Evolutionary conservation across 2,888 invertebrate species (phyloP).

Genomic region (Lithophane semibrunnea): DNA sequence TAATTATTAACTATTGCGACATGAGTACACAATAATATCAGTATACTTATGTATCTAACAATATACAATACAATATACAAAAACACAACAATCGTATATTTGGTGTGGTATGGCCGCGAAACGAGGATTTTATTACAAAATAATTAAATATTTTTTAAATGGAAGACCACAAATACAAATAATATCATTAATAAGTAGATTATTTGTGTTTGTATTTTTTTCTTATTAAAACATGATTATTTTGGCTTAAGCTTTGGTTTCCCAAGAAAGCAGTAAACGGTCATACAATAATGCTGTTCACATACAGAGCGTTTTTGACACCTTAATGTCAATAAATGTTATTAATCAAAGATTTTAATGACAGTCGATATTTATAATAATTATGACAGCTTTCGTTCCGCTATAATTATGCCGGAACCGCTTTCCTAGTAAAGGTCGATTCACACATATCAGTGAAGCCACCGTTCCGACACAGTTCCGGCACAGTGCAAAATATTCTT

Average conservation of each 20-base stretch:
- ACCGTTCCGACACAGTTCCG: no score
- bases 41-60: slow-evolving; percentile 60
- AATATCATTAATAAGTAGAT: background rate
- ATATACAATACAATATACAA: slow-evolving; percentile 71
- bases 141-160: background rate
- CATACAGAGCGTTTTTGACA: background rate
- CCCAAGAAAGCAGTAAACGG: background rate
- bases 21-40: slow-evolving; percentile 66
- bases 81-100: slow-evolving; percentile 73
- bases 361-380: background rate
- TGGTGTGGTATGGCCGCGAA: slow-evolving; percentile 76
- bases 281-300: background rate
- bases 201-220: slow-evolving; percentile 9
- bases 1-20: slow-evolving; percentile 64
- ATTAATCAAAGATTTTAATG: background rate
- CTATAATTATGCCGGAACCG: background rate
- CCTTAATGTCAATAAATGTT: background rate
- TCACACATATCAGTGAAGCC: no score
- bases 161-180: slow-evolving; percentile 33
- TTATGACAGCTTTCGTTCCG: no score
- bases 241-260: background rate
- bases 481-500: no score
- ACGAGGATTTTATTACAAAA: slow-evolving; percentile 30
- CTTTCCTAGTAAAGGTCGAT: background rate
- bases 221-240: background rate